Evolutionary conservation across 2,888 invertebrate genomes (phyloP).

Genomic region (Drosophila planitibia): DNA sequence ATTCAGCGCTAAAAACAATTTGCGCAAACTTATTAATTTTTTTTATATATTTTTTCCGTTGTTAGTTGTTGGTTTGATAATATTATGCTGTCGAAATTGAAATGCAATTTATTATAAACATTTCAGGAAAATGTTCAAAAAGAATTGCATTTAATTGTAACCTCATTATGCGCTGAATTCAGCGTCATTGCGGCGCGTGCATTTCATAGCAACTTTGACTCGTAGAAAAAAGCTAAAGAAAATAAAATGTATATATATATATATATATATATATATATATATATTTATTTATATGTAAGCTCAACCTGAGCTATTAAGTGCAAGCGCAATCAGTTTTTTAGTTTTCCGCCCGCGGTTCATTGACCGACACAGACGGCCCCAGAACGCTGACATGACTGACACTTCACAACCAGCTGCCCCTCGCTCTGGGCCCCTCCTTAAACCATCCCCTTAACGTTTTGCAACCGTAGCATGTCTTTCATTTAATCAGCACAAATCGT

Average conservation of each 20-base stretch:
- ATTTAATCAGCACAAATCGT: conserved; percentile 68
- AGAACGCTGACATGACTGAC: conserved; percentile 71
- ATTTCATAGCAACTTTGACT: conserved; percentile 31
- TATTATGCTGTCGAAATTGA: conserved; percentile 65
- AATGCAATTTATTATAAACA: conserved; percentile 63
- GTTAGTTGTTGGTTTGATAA: conserved; percentile 42
- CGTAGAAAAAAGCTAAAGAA: conserved; percentile 31
- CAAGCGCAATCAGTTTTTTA: conserved; percentile 64
- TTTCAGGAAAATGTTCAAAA: conserved; percentile 30
- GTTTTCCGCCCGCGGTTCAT: conserved; percentile 67
- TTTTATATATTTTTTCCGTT: conserved; percentile 15
- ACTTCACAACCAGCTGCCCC: conserved; percentile 30
- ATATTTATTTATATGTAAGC: background rate
- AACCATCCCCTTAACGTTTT: conserved; percentile 12
- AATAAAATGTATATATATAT: background rate
- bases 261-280: background rate
- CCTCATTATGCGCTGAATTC: conserved; percentile 64
- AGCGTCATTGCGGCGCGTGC: conserved; percentile 55
- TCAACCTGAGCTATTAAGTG: conserved; percentile 51
- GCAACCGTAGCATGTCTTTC: conserved; percentile 53
- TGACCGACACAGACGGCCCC: conserved; percentile 71
- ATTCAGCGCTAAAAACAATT: conserved; percentile 63
- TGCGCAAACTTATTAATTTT: conserved; percentile 44
- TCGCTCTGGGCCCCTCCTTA: background rate
- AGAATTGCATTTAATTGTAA: conserved; percentile 51